Evolutionary conservation across 1,140 invertebrate genomes (phyloP), one percentile per base, ranked within the genome.

Genomic region (Chironomus tepperi): DNA sequence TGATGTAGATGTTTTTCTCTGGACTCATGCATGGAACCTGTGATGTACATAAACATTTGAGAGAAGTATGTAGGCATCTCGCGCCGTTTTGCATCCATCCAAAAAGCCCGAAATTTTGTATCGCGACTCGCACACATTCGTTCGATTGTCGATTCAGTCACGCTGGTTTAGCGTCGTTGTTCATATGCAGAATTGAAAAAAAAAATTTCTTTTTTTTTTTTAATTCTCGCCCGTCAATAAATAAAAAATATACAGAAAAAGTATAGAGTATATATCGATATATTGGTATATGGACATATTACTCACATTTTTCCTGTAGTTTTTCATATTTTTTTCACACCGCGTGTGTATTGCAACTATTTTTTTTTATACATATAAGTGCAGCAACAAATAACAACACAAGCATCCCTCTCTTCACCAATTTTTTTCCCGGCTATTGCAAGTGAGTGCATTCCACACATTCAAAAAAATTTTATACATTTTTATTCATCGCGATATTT

Each of bases 151-250:
- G 9, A 67, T 67, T 67, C 65, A 70, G 65, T 70, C 65, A 70
- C 65, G 65, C 65, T 70, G 65, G 65, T 70, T 70, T 70, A 70
- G 65, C 18, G 47, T 57, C 47, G 47, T 57, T 57, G 65, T 70
- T 18, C 18, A 70, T 70, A 70, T 57, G 16, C 65, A 70, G 18
- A 18, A 5, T n/a, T n/a, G 3, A 70, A 19, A 67, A 67, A 67
- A 18, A 7, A 16, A 16, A 8, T 16, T 67, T 19, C 18, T 7
- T 67, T 67, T 7, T 67, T 18, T 19, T 70, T 70, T 19, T 18
- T 67, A 3, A 7, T 19, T 70, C 16, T 70, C 65, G 7, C 8
- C 12, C 47, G 47, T 57, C 47, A 57, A 57, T 57, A 57, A n/a
- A 57, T 47, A 47, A 3, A 47, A 1, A 34, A 34, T n/a, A 34